These are phyloP conservation scores for Caligus rogercresseyi DNA, from an alignment of 1,140 invertebrate species.

Conservation along the genomic window DNA sequence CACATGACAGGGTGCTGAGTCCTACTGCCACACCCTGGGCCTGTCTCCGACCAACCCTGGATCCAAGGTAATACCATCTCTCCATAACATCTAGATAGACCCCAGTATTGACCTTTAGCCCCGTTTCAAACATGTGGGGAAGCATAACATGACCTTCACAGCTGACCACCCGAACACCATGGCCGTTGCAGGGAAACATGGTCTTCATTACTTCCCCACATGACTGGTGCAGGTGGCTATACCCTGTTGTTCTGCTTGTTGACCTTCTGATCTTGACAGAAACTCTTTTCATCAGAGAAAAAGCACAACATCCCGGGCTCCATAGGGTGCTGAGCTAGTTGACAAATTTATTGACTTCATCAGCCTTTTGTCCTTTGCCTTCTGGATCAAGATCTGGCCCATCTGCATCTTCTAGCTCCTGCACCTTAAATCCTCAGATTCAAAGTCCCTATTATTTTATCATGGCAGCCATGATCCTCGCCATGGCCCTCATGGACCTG, in stretches of 20 bases:
- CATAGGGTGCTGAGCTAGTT: neutral
- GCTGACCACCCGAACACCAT: neutral
- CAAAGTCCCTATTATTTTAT: neutral
- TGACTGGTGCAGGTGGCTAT: neutral
- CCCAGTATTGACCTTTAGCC: neutral
- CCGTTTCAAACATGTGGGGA: neutral
- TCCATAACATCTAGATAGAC: neutral
- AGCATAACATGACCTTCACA: conserved; percentile 5
- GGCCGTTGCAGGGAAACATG: neutral
- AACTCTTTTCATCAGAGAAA: conserved; percentile 9
- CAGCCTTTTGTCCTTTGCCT: neutral
- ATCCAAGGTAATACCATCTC: neutral
- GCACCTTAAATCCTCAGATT: neutral
- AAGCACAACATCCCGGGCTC: conserved; percentile 6
- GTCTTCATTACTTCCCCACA: conserved; percentile 5
- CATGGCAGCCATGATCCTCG: neutral
- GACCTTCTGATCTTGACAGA: neutral
- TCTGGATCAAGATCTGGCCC: neutral
- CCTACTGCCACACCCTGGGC: neutral
- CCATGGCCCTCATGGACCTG: neutral
- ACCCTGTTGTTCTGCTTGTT: conserved; percentile 14
- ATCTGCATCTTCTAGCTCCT: neutral
- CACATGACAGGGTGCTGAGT: neutral
- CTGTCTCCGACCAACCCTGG: neutral
- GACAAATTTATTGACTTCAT: neutral